Evolutionary conservation across 1,140 invertebrate genomes (phyloP).

Genomic region (Hycleus phaleratus): DNA sequence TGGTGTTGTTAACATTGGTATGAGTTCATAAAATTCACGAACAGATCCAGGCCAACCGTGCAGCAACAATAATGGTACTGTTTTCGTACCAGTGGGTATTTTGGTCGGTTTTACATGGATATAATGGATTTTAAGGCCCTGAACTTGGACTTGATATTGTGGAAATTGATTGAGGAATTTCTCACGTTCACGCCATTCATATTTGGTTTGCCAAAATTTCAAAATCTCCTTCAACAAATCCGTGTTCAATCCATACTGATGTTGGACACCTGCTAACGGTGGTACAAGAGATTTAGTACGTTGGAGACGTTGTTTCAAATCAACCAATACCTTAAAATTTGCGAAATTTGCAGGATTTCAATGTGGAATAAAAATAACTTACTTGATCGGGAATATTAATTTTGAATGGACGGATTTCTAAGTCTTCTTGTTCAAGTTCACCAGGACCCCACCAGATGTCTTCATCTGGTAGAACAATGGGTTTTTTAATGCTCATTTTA

Average conservation of each 20-base stretch:
- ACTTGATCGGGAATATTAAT: conserved; percentile 42
- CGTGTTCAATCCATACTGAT: conserved; percentile 71
- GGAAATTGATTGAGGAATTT: conserved; percentile 58
- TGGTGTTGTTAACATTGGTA: conserved; percentile 59
- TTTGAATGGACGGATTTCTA: conserved; percentile 43
- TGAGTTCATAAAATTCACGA: conserved; percentile 76
- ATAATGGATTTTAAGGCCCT: conserved; percentile 68
- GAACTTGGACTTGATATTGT: conserved; percentile 66
- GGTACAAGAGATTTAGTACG: conserved; percentile 46
- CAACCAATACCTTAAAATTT: conserved; percentile 48
- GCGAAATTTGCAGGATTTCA: background rate
- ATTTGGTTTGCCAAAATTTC: conserved; percentile 71
- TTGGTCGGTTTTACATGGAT: conserved; percentile 57
- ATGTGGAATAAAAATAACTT: background rate
- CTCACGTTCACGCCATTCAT: conserved; percentile 66
- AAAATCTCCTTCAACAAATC: conserved; percentile 57
- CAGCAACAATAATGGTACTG: conserved; percentile 64
- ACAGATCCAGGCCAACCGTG: conserved; percentile 91
- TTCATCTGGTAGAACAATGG: conserved; percentile 7
- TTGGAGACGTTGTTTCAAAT: conserved; percentile 53
- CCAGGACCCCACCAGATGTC: conserved; percentile 45
- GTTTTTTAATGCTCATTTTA: background rate
- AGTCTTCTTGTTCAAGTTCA: conserved; percentile 34
- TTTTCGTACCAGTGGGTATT: conserved; percentile 43
- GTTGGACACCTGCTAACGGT: conserved; percentile 60